Percentiles rank a stretch among this genome's conserved stretches.
Conservation (phyloP, 1,140 invertebrate genomes). For the Metopolophium dirhodum region DNA sequence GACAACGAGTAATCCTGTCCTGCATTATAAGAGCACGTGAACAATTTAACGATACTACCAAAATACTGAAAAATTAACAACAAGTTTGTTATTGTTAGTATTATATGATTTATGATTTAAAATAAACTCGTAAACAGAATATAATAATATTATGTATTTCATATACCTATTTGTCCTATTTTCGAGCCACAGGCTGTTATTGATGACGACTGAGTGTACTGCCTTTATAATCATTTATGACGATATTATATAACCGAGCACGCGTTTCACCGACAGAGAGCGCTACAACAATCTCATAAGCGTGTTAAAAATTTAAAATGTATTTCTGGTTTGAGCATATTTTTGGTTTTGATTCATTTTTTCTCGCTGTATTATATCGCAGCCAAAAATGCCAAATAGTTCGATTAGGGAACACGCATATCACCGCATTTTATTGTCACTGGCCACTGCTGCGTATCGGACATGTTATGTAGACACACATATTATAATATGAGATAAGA, state of each 20-base stretch:
- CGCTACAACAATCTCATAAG: not conserved
- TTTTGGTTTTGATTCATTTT: not conserved
- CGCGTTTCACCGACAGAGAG: constrained; percentile 38
- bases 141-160: no score
- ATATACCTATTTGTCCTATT: not conserved
- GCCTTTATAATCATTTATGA: not conserved
- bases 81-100: no score
- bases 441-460: not conserved
- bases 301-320: not conserved
- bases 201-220: not conserved
- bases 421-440: not conserved
- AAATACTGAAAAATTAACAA: no score
- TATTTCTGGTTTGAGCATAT: not conserved
- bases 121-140: no score
- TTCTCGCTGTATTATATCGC: not conserved
- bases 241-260: no score
- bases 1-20: no score
- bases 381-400: no score
- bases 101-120: no score
- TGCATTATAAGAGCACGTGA: no score
- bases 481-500: no score
- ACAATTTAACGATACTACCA: no score
- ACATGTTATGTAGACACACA: not conserved
- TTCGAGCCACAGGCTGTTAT: not conserved
- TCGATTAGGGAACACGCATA: not conserved